These are phyloP conservation scores for Brachyhypopomus gauderio DNA, from an alignment of 2,113 vertebrate species.

Conservation along the genomic window DNA sequence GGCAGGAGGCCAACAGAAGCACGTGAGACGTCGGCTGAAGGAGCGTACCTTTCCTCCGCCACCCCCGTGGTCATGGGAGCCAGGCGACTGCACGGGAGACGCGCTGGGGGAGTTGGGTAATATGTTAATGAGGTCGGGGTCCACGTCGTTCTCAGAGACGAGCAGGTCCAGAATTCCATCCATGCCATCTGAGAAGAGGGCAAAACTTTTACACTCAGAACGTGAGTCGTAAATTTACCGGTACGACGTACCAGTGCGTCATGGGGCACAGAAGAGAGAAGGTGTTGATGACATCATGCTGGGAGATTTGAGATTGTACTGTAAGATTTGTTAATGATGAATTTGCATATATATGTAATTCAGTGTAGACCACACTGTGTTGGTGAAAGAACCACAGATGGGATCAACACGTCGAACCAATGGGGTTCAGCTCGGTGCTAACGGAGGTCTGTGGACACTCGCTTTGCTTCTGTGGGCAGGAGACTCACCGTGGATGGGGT, in stretches of 20 bases:
- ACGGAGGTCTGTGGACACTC: too few relatives aligned
- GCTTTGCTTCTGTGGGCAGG: too few relatives aligned
- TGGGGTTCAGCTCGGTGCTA: too few relatives aligned
- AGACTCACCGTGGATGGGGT: constrained; percentile 81
- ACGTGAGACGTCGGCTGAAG: neutral
- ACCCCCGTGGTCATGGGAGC: constrained; percentile 93
- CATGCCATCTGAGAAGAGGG: constrained; percentile 81
- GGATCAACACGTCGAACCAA: too few relatives aligned
- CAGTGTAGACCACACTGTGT: neutral
- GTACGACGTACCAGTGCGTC: too few relatives aligned
- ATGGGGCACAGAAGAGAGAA: too few relatives aligned
- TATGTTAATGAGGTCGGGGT: constrained; percentile 96
- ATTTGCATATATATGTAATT: too few relatives aligned
- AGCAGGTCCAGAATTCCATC: constrained; percentile 91
- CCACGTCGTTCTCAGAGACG: constrained; percentile 88
- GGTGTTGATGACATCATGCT: too few relatives aligned
- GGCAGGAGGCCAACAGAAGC: too few relatives aligned
- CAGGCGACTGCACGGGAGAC: constrained; percentile 93
- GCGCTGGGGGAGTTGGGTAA: constrained; percentile 81
- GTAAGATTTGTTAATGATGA: too few relatives aligned
- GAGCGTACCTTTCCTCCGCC: constrained; percentile 90
- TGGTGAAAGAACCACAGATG: rapidly evolving
- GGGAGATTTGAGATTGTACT: too few relatives aligned
- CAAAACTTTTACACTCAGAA: neutral
- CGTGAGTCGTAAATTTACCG: too few relatives aligned